Percentiles rank a stretch among this genome's conserved stretches.
Conservation (phyloP, 2,797 vertebrate genomes). For the Coluber constrictor region DNA sequence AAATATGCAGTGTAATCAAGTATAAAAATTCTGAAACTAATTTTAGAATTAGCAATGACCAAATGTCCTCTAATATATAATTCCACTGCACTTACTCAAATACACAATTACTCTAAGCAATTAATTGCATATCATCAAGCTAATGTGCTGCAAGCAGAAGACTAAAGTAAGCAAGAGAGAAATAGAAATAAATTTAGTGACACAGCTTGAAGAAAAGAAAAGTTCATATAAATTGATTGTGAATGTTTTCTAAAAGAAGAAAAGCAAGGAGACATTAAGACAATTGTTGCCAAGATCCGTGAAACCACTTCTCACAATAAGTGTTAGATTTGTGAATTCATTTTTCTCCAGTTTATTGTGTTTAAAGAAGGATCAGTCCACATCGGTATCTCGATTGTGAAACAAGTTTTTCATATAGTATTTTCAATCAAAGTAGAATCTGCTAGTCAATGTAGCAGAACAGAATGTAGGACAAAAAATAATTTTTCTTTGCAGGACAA, state of each 20-base stretch:
- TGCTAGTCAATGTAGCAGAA: not conserved
- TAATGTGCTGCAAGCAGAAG: not conserved
- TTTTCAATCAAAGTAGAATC: not conserved
- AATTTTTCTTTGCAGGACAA: not conserved
- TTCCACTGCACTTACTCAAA: not conserved
- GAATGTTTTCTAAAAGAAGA: not conserved
- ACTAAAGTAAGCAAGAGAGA: not conserved
- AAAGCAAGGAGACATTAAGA: not conserved
- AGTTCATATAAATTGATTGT: not conserved
- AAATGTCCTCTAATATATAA: slow-evolving; percentile 5
- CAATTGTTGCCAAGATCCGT: not conserved
- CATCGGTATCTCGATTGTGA: not conserved
- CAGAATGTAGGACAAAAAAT: not conserved
- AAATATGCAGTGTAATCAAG: not conserved
- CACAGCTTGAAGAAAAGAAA: not conserved
- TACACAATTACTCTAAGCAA: slow-evolving; percentile 9
- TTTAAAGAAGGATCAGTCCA: not conserved
- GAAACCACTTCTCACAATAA: not conserved
- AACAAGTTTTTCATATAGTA: not conserved
- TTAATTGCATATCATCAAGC: not conserved
- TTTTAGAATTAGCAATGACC: slow-evolving; percentile 5
- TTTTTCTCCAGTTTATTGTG: slow-evolving; percentile 23
- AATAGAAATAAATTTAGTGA: not conserved
- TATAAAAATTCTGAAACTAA: not conserved
- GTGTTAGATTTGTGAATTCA: not conserved